A percentile compares a stretch with the other conserved stretches of the same genome.
Evolutionary conservation across 2,888 invertebrate genomes (phyloP).

Genomic region (Nomada goodeniana): DNA sequence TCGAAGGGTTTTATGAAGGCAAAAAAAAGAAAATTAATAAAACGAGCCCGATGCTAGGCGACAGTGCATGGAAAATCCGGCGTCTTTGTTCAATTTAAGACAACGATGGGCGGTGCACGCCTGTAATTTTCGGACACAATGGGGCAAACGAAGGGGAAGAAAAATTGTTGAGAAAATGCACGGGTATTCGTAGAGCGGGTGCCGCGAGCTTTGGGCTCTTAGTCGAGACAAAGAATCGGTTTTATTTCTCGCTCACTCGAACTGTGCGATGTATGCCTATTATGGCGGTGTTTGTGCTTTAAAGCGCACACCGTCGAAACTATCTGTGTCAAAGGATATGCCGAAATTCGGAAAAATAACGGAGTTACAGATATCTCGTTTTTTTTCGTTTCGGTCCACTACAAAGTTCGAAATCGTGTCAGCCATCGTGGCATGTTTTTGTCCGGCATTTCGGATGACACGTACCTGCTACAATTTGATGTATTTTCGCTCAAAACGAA

Average conservation of each 20-base stretch:
- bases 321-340: no score
- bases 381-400: no score
- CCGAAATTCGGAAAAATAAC: no score
- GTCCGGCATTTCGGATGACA: no score
- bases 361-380: no score
- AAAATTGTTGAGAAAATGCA: slow-evolving; percentile 25
- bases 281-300: background rate
- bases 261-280: background rate
- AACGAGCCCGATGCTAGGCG: background rate
- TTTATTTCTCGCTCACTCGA: slow-evolving; percentile 2
- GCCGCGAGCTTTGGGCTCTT: background rate
- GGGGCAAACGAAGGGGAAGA: background rate
- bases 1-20: background rate
- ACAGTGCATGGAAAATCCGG: background rate
- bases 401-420: no score
- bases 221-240: slow-evolving; percentile 3
- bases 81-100: background rate
- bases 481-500: no score
- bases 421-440: no score
- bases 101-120: background rate
- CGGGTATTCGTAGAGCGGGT: background rate
- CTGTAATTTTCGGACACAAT: slow-evolving; percentile 1
- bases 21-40: background rate
- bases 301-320: no score
- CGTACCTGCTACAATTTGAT: no score